Evolutionary conservation across 2,113 vertebrate genomes (phyloP).

Genomic region (Athene noctua): DNA sequence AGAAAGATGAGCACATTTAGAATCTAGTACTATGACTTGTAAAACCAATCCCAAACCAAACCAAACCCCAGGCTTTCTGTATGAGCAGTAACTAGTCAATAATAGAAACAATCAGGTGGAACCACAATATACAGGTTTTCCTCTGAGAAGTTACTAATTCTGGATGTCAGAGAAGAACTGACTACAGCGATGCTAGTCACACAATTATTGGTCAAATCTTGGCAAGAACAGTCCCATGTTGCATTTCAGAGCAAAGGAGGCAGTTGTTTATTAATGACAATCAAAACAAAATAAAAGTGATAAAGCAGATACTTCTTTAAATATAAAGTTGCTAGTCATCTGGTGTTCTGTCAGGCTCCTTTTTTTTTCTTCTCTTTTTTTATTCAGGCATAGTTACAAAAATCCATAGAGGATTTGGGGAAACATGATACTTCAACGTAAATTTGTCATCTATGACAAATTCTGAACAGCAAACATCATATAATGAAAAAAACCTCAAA

Average conservation of each 20-base stretch:
- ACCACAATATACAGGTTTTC: background rate
- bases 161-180: background rate
- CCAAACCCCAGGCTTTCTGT: background rate
- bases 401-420: constrained; percentile 32
- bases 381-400: constrained; percentile 53
- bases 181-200: background rate
- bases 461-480: constrained; percentile 54
- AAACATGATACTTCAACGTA: constrained; percentile 46
- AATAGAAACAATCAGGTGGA: background rate
- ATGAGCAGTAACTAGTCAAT: background rate
- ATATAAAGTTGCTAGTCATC: background rate
- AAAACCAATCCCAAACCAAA: background rate
- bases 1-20: background rate
- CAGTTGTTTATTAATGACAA: constrained; percentile 49
- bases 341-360: background rate
- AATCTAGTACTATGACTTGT: background rate
- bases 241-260: background rate
- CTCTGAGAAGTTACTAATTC: background rate
- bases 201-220: background rate
- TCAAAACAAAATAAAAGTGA: background rate
- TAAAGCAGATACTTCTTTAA: constrained; percentile 4
- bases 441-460: constrained; percentile 60
- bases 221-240: background rate
- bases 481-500: constrained; percentile 28
- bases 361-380: background rate